Percentiles rank a stretch among this genome's conserved stretches.
Conservation (phyloP, 2,797 vertebrate species). For the Syndactyla subalaris region DNA sequence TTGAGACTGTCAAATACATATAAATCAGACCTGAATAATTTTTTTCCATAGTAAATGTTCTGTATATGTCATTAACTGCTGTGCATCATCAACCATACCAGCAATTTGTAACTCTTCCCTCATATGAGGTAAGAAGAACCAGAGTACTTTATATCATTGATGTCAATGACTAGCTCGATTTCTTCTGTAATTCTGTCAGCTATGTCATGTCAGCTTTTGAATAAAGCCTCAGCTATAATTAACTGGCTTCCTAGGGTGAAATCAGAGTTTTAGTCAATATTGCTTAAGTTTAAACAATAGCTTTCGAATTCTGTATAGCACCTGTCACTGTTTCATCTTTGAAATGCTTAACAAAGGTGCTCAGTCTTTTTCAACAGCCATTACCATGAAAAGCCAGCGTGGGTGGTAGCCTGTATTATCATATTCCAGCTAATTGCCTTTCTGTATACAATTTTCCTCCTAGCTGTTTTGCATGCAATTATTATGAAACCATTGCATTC, state of each 20-base stretch:
- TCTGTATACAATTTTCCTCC: neutral
- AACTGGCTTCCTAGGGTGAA: constrained; percentile 22
- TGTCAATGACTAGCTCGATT: neutral
- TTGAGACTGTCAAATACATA: neutral
- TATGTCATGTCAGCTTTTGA: neutral
- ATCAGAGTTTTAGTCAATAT: constrained; percentile 37
- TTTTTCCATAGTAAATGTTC: neutral
- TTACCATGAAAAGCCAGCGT: neutral
- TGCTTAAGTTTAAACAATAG: constrained; percentile 28
- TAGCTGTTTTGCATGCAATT: neutral
- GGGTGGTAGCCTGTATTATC: constrained; percentile 10
- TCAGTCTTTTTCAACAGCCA: constrained; percentile 6
- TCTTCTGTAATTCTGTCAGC: neutral
- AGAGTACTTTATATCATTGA: neutral
- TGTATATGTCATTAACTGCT: neutral
- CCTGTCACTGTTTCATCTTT: neutral
- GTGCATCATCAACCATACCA: neutral
- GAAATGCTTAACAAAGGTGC: constrained; percentile 1
- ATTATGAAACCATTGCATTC: neutral
- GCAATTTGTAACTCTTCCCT: neutral
- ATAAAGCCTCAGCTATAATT: constrained; percentile 21
- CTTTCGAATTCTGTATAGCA: neutral
- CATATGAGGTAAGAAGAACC: neutral
- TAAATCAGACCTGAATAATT: neutral
- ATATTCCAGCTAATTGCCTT: neutral